Percentiles rank a stretch among this genome's conserved stretches.
Evolutionary conservation across 2,888 invertebrate species (phyloP).

Genomic region (Lymantria monacha): DNA sequence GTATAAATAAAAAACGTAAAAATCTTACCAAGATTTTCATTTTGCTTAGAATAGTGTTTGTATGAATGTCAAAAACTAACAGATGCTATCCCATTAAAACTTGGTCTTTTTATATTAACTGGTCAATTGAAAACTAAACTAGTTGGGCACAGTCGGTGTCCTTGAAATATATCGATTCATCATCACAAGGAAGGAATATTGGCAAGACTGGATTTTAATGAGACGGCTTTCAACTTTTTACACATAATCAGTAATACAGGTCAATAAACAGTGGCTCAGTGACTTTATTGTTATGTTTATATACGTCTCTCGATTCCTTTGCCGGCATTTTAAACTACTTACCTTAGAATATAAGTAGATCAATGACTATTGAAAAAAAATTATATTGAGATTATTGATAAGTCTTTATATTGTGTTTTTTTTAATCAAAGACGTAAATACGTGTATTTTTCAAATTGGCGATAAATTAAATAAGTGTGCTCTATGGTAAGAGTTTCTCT

Average conservation of each 20-base stretch:
- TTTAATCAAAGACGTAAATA: too few relatives aligned
- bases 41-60: constrained; percentile 46
- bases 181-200: constrained; percentile 4
- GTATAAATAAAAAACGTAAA: too few relatives aligned
- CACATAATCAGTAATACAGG: background rate
- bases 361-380: too few relatives aligned
- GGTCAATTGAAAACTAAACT: constrained; percentile 26
- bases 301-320: too few relatives aligned
- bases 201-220: background rate
- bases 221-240: background rate
- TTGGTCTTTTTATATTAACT: constrained; percentile 46
- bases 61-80: constrained; percentile 41
- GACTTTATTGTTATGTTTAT: too few relatives aligned
- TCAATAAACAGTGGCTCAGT: background rate
- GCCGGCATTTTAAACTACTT: too few relatives aligned
- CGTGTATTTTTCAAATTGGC: too few relatives aligned
- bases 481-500: too few relatives aligned
- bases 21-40: constrained; percentile 57
- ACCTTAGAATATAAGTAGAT: too few relatives aligned
- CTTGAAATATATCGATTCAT: constrained; percentile 40
- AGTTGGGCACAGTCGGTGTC: constrained; percentile 24
- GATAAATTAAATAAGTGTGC: too few relatives aligned
- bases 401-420: too few relatives aligned
- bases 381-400: too few relatives aligned
- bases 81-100: constrained; percentile 31